Evolutionary conservation across 2,113 vertebrate species (phyloP).

Genomic region (Eleginops maclovinus): DNA sequence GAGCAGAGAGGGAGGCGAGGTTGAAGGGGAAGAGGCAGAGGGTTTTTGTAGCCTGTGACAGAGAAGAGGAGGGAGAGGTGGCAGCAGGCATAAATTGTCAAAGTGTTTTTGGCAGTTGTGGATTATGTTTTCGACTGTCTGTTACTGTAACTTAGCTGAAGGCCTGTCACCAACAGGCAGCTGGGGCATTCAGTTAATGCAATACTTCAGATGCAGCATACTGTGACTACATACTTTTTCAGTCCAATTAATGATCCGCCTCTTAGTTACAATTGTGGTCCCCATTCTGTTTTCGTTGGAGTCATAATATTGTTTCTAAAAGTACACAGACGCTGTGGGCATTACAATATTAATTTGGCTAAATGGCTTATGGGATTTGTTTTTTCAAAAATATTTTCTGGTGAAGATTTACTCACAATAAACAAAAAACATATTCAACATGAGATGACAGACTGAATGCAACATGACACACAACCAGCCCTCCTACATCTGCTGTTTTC

Average conservation of each 20-base stretch:
- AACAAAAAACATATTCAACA: not conserved
- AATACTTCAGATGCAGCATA: conserved; percentile 19
- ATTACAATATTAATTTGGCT: conserved; percentile 10
- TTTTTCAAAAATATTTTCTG: too few species aligned
- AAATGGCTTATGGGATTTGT: conserved; percentile 23
- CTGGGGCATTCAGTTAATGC: conserved; percentile 46
- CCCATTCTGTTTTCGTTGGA: not conserved
- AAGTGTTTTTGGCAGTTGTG: conserved; percentile 74
- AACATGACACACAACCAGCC: not conserved
- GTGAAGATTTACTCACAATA: conserved; percentile 4
- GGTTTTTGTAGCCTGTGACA: conserved; percentile 60
- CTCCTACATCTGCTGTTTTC: not conserved
- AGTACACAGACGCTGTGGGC: not conserved
- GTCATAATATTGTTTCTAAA: not conserved
- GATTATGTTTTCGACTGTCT: conserved; percentile 69
- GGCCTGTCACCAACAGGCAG: conserved; percentile 48
- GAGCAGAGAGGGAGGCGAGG: conserved; percentile 51
- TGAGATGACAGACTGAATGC: not conserved
- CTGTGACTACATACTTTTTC: not conserved
- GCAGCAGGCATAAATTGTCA: conserved; percentile 60
- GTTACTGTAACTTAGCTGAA: conserved; percentile 61
- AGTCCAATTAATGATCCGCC: conserved; percentile 4
- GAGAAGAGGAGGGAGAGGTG: conserved; percentile 37
- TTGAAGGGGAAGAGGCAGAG: conserved; percentile 38
- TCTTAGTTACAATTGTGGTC: not conserved